Conservation (phyloP, 2,113 vertebrate species). For the Oenanthe melanoleuca region DNA sequence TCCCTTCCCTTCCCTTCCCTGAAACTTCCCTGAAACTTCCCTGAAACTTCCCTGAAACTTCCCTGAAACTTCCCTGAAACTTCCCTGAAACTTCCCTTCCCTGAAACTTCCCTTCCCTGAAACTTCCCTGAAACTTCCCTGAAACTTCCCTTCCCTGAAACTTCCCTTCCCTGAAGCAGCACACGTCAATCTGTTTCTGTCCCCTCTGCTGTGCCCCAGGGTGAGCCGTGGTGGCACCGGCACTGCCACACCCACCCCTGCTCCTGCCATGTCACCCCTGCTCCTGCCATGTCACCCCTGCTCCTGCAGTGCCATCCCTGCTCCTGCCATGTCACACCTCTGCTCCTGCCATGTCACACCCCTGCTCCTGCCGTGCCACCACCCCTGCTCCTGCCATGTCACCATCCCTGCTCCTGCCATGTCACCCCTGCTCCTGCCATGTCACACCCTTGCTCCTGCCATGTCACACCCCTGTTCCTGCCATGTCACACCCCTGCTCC, state of each 20-base stretch:
- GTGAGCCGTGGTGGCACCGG: rapidly evolving
- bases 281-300: rapidly evolving
- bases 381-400: background rate
- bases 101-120: no score
- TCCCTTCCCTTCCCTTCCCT: no score
- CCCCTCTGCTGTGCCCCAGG: rapidly evolving
- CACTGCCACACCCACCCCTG: background rate
- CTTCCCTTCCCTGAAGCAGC: no score
- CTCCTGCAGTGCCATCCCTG: no score
- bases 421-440: rapidly evolving
- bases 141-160: no score
- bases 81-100: no score
- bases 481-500: background rate
- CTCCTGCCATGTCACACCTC: background rate
- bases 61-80: no score
- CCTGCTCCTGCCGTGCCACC: no score
- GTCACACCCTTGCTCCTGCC: background rate
- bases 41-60: no score
- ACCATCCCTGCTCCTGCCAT: background rate
- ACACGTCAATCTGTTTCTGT: background rate
- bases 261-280: background rate
- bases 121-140: no score
- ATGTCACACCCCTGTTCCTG: rapidly evolving
- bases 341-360: rapidly evolving
- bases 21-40: no score